Conservation (phyloP, 1,140 invertebrate species). For the Manduca sexta region DNA sequence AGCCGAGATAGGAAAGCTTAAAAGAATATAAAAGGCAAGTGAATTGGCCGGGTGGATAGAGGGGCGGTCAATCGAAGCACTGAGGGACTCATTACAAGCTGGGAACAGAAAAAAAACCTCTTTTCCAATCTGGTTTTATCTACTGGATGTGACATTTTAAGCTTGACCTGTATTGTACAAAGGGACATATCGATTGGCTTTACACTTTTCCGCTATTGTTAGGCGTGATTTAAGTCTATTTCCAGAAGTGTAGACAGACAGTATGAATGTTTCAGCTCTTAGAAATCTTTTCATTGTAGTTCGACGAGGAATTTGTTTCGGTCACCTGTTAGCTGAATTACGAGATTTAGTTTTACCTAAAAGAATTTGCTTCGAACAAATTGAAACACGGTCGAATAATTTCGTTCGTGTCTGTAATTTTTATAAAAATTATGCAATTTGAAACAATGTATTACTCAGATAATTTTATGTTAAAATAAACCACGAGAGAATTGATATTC, state of each 20-base stretch:
- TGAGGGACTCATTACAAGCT: constrained; percentile 57
- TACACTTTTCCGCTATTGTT: not conserved
- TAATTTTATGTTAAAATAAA: no score
- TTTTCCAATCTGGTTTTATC: constrained; percentile 21
- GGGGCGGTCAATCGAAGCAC: constrained; percentile 63
- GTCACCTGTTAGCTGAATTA: no score
- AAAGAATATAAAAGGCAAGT: constrained; percentile 58
- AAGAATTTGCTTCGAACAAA: no score
- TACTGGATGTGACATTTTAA: constrained; percentile 16
- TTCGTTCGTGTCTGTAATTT: no score
- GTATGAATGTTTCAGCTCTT: no score
- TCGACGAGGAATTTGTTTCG: no score
- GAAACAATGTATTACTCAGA: no score
- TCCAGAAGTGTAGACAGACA: no score
- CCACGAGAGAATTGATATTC: not conserved
- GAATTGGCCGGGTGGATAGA: constrained; percentile 48
- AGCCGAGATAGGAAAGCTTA: constrained; percentile 43
- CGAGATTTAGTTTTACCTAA: no score
- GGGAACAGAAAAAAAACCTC: constrained; percentile 21
- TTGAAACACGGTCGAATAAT: no score
- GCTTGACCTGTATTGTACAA: constrained; percentile 4
- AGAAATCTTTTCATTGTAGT: no score
- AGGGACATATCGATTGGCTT: not conserved
- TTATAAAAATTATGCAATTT: constrained; percentile 1
- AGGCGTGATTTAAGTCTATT: not conserved